phyloP scores from a whole-genome alignment of 2,113 vertebrate species.

The Microtus oregoni region DNA sequence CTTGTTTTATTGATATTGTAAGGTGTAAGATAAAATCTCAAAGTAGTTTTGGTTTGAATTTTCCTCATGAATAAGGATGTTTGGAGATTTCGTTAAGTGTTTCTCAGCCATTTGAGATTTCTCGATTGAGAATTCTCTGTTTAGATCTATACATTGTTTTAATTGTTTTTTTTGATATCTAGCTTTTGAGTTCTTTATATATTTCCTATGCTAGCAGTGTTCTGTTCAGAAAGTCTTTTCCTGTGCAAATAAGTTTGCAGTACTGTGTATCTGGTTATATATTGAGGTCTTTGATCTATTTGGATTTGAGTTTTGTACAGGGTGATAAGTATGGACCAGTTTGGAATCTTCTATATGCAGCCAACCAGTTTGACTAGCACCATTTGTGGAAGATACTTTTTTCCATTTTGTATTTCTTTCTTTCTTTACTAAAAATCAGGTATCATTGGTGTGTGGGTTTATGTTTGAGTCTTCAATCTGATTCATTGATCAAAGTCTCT shows the following conservation, averaged over 20 bases:
- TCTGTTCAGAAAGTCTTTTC: not conserved
- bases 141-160: not conserved
- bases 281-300: not conserved
- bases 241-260: not conserved
- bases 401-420: not conserved
- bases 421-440: not conserved
- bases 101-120: not conserved
- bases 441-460: not conserved
- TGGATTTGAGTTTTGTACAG: not conserved
- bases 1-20: not conserved
- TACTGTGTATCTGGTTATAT: not conserved
- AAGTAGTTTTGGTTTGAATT: not conserved
- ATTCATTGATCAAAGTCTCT: not conserved
- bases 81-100: not conserved
- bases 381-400: not conserved
- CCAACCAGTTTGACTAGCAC: not conserved
- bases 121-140: not conserved
- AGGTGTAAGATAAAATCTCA: not conserved
- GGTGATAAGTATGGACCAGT: not conserved
- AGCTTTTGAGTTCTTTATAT: not conserved
- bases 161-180: not conserved
- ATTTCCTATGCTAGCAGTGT: not conserved
- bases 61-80: not conserved
- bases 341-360: not conserved
- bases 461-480: not conserved